These are phyloP conservation scores for Cossypha heuglini DNA, from an alignment of 2,797 vertebrate species.

Conservation along the genomic window DNA sequence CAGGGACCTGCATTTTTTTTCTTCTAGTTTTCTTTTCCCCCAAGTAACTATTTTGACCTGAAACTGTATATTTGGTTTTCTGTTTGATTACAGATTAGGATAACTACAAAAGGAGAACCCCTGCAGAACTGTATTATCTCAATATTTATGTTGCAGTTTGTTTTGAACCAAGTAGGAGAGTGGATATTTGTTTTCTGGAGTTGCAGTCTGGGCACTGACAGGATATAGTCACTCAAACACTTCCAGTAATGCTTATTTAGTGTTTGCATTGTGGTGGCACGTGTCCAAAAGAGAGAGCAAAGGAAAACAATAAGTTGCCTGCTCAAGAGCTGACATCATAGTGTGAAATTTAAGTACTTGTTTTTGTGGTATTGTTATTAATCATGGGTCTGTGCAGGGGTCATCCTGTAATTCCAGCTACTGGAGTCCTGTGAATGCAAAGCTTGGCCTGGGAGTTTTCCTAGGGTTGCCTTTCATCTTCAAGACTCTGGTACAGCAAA, in stretches of 20 bases:
- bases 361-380: slow-evolving; percentile 46
- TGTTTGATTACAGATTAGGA: background rate
- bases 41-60: background rate
- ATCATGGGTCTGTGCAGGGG: slow-evolving; percentile 4
- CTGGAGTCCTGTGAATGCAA: background rate
- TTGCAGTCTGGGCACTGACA: background rate
- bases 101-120: background rate
- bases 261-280: background rate
- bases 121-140: background rate
- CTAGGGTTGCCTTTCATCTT: background rate
- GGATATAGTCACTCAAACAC: background rate
- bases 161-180: background rate
- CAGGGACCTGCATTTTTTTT: background rate
- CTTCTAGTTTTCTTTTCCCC: accelerated
- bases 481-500: background rate
- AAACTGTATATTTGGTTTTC: background rate
- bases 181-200: background rate
- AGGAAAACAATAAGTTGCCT: slow-evolving; percentile 34
- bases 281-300: background rate
- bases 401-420: slow-evolving; percentile 45
- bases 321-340: background rate
- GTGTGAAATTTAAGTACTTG: slow-evolving; percentile 7
- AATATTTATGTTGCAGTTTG: background rate
- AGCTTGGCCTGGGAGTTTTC: background rate
- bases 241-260: slow-evolving; percentile 20